Conservation (phyloP, 1,140 invertebrate species). For the Meloidogyne hapla region DNA sequence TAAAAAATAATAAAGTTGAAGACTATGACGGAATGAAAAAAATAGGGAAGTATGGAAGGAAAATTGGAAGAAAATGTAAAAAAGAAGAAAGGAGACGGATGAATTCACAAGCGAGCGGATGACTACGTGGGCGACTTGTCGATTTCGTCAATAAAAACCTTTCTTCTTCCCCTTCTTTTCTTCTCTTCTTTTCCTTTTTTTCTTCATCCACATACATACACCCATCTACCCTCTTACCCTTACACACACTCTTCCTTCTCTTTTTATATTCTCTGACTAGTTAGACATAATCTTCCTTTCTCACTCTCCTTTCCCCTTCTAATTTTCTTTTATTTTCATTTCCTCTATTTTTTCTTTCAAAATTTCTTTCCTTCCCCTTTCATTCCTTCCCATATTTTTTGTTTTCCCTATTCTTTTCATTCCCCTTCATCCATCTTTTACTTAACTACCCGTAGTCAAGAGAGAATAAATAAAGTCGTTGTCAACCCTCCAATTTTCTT, state of each 20-base stretch:
- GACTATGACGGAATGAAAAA: background rate
- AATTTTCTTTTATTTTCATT: background rate
- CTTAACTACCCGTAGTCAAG: background rate
- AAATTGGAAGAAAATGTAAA: background rate
- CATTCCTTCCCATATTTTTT: background rate
- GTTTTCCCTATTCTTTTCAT: background rate
- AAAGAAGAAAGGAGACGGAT: conserved; percentile 9
- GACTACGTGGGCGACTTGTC: background rate
- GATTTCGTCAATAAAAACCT: background rate
- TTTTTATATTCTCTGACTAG: background rate
- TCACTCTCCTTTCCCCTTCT: background rate
- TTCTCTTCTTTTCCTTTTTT: background rate
- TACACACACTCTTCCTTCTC: background rate
- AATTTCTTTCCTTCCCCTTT: background rate
- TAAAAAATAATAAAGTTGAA: background rate
- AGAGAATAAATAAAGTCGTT: background rate
- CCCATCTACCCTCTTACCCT: no score
- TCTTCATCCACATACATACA: background rate
- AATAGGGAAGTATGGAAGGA: background rate
- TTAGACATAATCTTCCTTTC: background rate
- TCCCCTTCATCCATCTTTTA: background rate
- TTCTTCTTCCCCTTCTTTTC: conserved; percentile 4
- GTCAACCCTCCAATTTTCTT: background rate
- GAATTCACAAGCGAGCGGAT: background rate
- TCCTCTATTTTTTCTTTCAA: background rate